phyloP scores from a whole-genome alignment of 2,888 invertebrate genomes.

The Abscondita cerata region DNA sequence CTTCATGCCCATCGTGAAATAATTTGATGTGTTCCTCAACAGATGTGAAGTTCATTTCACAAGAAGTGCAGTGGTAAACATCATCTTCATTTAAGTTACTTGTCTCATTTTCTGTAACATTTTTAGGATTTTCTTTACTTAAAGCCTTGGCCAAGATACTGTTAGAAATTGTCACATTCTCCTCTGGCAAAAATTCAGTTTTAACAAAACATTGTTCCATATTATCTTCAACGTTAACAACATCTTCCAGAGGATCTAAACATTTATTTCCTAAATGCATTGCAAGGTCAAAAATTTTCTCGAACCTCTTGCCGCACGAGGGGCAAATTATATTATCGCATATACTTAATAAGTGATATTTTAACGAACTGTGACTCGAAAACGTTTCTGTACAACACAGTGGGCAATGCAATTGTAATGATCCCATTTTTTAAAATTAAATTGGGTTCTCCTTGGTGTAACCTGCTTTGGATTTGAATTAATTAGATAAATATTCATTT shows the following conservation, averaged over 20 bases:
- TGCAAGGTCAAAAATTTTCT: conserved; percentile 63
- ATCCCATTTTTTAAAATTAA: conserved; percentile 18
- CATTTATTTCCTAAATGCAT: conserved; percentile 63
- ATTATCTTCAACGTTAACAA: conserved; percentile 11
- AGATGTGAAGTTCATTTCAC: conserved; percentile 69
- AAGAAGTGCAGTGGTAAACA: conserved; percentile 70
- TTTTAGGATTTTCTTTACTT: conserved; percentile 23
- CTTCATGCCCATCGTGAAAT: conserved; percentile 72
- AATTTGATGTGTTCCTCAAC: conserved; percentile 71
- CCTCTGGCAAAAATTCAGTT: too few species aligned
- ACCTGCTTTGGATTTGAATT: not conserved
- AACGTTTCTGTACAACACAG: conserved; percentile 71
- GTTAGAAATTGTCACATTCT: not conserved
- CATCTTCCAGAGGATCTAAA: conserved; percentile 23
- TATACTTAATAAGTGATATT: conserved; percentile 63
- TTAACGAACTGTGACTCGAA: conserved; percentile 61
- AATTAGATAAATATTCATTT: too few species aligned
- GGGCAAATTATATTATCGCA: conserved; percentile 68
- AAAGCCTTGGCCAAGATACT: conserved; percentile 6
- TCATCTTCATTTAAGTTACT: conserved; percentile 13
- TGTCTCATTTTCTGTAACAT: conserved; percentile 31
- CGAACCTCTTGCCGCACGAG: conserved; percentile 63
- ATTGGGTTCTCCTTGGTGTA: not conserved
- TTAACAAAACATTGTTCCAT: too few species aligned
- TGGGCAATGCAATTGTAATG: conserved; percentile 63